Conservation (phyloP, 2,113 vertebrate genomes). For the Aphelocoma coerulescens region DNA sequence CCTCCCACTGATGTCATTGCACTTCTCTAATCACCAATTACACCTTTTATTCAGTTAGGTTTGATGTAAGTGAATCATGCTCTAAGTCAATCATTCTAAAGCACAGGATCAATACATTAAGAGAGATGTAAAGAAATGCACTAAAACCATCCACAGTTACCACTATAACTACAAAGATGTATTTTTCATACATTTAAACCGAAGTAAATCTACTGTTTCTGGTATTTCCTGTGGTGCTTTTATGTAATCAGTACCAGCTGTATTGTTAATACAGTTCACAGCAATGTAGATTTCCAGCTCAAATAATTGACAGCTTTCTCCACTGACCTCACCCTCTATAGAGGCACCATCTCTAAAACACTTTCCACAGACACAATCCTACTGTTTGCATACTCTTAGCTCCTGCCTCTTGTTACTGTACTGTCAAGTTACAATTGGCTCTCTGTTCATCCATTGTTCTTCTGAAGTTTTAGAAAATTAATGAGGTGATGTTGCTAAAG, state of each 20-base stretch:
- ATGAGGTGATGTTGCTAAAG: not conserved
- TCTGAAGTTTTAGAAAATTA: not conserved
- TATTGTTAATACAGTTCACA: slow-evolving; percentile 45
- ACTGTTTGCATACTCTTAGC: not conserved
- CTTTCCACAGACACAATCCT: slow-evolving; percentile 5
- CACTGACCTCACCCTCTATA: slow-evolving; percentile 43
- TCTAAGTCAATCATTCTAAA: not conserved
- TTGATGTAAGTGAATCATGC: not conserved
- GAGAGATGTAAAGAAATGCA: not conserved
- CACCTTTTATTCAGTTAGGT: not conserved
- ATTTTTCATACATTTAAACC: slow-evolving; percentile 25
- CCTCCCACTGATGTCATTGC: not conserved
- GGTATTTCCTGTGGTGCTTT: slow-evolving; percentile 58
- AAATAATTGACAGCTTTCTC: slow-evolving; percentile 57
- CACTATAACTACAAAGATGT: not conserved
- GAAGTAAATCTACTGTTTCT: slow-evolving; percentile 23
- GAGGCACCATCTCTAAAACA: slow-evolving; percentile 28
- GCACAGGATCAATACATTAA: not conserved
- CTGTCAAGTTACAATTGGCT: not conserved
- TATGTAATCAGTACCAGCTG: slow-evolving; percentile 53
- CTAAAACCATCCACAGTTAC: not conserved
- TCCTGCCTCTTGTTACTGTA: not conserved
- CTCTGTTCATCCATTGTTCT: not conserved
- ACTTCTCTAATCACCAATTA: not conserved
- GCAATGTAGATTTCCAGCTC: slow-evolving; percentile 44